These are phyloP conservation scores for Bos indicus DNA, from an alignment of 2,113 vertebrate genomes.

Conservation along the genomic window DNA sequence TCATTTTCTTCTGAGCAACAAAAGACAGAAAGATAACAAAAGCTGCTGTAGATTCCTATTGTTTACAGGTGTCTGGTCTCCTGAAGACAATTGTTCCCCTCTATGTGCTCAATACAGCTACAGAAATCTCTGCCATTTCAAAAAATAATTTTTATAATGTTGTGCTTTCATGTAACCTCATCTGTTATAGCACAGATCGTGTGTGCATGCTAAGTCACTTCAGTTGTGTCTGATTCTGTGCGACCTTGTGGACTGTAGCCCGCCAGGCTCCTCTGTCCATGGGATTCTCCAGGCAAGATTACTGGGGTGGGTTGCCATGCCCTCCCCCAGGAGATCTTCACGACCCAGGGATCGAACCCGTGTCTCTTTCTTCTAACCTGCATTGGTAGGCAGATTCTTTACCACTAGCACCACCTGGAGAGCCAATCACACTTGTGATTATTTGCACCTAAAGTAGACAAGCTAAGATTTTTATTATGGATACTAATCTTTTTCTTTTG, in stretches of 20 bases:
- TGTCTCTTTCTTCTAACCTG: not conserved
- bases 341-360: not conserved
- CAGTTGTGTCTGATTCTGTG: not conserved
- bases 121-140: not conserved
- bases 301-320: not conserved
- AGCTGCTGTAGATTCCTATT: not conserved
- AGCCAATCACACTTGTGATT: not conserved
- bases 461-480: not conserved
- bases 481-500: not conserved
- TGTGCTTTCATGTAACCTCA: not conserved
- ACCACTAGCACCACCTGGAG: not conserved
- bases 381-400: not conserved
- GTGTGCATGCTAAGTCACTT: not conserved
- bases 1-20: not conserved
- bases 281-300: not conserved
- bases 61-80: not conserved
- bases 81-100: not conserved
- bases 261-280: not conserved
- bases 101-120: not conserved
- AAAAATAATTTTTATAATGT: not conserved
- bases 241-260: not conserved
- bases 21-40: not conserved
- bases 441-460: not conserved
- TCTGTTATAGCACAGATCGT: not conserved
- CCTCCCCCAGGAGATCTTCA: not conserved